These are phyloP conservation scores for Phenganax stokvisi DNA, from an alignment of 92 coral and sea anemone species.

Conservation along the genomic window DNA sequence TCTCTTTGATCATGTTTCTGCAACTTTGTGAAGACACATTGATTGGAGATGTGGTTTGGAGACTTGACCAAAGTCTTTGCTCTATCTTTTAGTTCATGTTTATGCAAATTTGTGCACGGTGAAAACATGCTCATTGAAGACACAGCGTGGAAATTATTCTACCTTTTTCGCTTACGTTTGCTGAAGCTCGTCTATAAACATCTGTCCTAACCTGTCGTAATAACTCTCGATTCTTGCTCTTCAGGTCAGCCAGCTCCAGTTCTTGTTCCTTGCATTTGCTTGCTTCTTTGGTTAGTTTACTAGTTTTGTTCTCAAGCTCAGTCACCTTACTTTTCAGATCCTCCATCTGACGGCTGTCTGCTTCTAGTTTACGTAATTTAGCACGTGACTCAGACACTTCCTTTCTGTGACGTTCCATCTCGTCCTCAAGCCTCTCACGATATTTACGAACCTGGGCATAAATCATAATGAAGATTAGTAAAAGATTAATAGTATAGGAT, in stretches of 20 bases:
- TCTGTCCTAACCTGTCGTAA: constrained; percentile 4
- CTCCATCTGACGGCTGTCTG: constrained; percentile 30
- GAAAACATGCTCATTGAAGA: too few species aligned
- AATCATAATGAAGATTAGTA: background rate
- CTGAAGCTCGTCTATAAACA: too few species aligned
- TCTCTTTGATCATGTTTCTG: too few species aligned
- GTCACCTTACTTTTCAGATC: constrained; percentile 19
- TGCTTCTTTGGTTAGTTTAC: constrained; percentile 13
- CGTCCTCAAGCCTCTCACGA: constrained; percentile 77
- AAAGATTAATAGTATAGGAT: too few species aligned
- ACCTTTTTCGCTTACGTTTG: too few species aligned
- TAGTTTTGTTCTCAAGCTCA: constrained; percentile 22
- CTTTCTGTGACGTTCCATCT: constrained; percentile 74
- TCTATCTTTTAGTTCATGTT: too few species aligned
- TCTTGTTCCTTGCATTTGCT: constrained; percentile 31
- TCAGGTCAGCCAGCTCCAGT: constrained; percentile 16
- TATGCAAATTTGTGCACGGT: too few species aligned
- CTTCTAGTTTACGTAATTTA: constrained; percentile 55
- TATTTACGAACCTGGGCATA: constrained; percentile 39
- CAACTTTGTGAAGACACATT: too few species aligned
- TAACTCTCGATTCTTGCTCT: constrained; percentile 26
- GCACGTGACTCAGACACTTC: constrained; percentile 65
- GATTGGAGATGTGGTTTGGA: background rate
- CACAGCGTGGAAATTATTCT: too few species aligned
- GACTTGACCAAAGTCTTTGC: background rate